These are phyloP conservation scores for Drosophila helvetica DNA, from an alignment of 2,888 invertebrate species.

Conservation along the genomic window DNA sequence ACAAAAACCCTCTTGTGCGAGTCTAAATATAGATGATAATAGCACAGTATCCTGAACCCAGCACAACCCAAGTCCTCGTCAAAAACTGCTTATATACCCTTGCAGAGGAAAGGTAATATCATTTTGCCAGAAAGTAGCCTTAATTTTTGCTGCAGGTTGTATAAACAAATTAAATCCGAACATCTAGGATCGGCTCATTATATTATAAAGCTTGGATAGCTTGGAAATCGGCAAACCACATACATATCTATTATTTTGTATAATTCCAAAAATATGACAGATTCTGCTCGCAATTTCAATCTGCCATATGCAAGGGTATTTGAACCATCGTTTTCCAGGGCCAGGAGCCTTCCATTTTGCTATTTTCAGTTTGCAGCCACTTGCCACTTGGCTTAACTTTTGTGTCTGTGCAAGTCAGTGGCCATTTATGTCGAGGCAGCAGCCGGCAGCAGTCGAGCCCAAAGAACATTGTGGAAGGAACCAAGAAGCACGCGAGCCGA, in stretches of 20 bases:
- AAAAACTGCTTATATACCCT: neutral
- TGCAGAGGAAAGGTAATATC: neutral
- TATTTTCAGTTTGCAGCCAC: constrained; percentile 6
- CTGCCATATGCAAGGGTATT: neutral
- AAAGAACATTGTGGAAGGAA: constrained; percentile 27
- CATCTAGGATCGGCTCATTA: no score
- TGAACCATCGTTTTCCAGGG: neutral
- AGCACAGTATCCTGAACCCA: constrained; percentile 27
- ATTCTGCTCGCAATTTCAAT: no score
- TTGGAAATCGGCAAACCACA: no score
- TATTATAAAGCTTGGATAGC: no score
- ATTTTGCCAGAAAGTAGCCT: neutral
- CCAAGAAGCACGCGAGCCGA: constrained; percentile 24
- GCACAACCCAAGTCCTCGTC: neutral
- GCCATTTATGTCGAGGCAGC: constrained; percentile 40
- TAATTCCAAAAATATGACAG: no score
- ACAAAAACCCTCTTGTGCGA: constrained; percentile 25
- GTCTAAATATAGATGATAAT: constrained; percentile 41
- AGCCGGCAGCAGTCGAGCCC: neutral
- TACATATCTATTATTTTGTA: no score
- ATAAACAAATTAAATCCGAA: no score
- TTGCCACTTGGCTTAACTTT: constrained; percentile 33
- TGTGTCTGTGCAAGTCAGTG: constrained; percentile 53
- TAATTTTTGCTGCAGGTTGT: no score
- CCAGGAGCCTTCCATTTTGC: neutral